phyloP scores from a whole-genome alignment of 2,888 invertebrate genomes.

The Eupithecia subfuscata region DNA sequence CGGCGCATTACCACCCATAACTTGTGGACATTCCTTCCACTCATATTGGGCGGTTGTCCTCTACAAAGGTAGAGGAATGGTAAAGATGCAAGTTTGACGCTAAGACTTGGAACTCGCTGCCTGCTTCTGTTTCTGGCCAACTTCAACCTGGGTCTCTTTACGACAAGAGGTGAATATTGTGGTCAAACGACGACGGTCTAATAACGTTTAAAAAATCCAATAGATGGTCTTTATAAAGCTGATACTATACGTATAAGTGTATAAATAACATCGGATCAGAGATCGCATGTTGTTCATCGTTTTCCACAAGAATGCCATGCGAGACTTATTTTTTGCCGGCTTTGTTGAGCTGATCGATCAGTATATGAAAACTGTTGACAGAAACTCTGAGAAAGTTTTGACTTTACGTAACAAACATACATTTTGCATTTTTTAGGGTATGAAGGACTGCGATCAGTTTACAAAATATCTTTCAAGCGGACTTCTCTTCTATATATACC shows the following conservation, averaged over 20 bases:
- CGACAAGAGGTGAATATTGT: neutral
- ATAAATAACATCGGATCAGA: conserved; percentile 36
- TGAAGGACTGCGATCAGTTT: neutral
- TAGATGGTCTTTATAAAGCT: neutral
- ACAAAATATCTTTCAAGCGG: neutral
- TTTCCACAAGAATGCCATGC: conserved; percentile 48
- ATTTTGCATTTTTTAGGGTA: neutral
- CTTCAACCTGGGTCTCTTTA: neutral
- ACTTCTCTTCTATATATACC: too few species aligned
- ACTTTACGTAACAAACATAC: neutral
- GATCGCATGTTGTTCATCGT: conserved; percentile 18
- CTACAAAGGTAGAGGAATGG: neutral
- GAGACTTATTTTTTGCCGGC: conserved; percentile 45
- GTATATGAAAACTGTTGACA: conserved; percentile 34
- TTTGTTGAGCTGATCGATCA: conserved; percentile 30
- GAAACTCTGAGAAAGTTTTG: conserved; percentile 28
- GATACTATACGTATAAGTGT: neutral
- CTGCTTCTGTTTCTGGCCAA: neutral
- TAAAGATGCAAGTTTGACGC: too few species aligned
- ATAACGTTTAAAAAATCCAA: neutral
- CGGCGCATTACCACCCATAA: neutral
- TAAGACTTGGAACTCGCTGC: neutral
- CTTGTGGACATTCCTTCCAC: neutral
- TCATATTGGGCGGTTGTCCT: neutral
- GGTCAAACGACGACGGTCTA: neutral